Base-by-base conservation (phyloP, 2,113 vertebrate genomes). In the Cyanoramphus novaezelandiae region DNA sequence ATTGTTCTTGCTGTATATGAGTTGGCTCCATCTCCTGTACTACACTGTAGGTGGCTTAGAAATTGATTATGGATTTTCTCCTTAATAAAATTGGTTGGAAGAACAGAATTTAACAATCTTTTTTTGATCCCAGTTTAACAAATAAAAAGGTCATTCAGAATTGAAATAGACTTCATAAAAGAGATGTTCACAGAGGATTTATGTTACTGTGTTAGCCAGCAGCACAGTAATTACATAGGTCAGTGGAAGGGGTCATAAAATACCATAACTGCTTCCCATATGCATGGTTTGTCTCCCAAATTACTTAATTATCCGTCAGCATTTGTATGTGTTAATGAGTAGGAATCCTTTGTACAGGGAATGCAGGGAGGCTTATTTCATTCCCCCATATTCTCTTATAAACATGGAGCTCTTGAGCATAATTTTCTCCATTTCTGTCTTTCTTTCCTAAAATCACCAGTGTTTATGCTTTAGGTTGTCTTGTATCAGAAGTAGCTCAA, bases 281-380 rank as follows among this genome's bases (percentile, higher is more conserved):
- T 68, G 50, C 88, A 64, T 90, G 92, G 85, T 82, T 82, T 92
- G 95, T 95, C 93, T 96, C 90, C 88, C 75, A 90, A 92, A 96
- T 96, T 92, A 96, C 89, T 96, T 97, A 94, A 96, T 97, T 88
- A 88, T 93, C 94, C 92, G 60, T 96, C 92, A 96, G 82, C 60
- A 81, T 86, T 92, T 88, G 5, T 50, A 47, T 39, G 71, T 90
- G 70, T 82, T 94, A 93, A 92, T 94, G 93, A 87, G 28, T 23
- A 84, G 67, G 78, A 81, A 60, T 71, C 50, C 46, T 93, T 94
- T 49, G 35, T 75, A 39, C 63, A 21, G 39, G 70, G 89, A 77
- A 62, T 77, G 41, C 78, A 86, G 64, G 62, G 20, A 82, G 20
- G 43, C n/a, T 88, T 75, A 18, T 69, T 95, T 64, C 47, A 71